phyloP scores from a whole-genome alignment of 2,888 invertebrate species.

The Aphodius sticticus region DNA sequence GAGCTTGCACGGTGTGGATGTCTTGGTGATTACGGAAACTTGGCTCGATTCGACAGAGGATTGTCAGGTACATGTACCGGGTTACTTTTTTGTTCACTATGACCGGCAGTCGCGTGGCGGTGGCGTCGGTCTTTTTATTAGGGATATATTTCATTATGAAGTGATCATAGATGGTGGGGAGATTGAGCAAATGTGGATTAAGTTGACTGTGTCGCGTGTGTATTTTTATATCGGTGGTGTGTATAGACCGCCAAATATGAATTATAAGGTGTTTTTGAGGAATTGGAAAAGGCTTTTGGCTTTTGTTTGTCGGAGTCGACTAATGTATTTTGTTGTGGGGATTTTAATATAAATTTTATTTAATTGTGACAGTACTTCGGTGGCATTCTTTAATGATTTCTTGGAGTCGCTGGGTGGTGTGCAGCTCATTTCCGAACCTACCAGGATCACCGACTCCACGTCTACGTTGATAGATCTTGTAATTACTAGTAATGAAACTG shows the following conservation, averaged over 20 bases:
- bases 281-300: neutral
- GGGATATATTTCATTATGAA: neutral
- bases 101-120: neutral
- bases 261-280: neutral
- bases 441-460: neutral
- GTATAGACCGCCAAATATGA: slow-evolving; percentile 10
- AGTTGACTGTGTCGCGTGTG: neutral
- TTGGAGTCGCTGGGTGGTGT: neutral
- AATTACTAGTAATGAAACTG: neutral
- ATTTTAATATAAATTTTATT: neutral
- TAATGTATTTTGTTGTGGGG: neutral
- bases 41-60: neutral
- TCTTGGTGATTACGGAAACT: neutral
- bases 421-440: neutral
- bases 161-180: neutral
- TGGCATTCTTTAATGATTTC: neutral
- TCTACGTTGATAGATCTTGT: neutral
- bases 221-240: neutral
- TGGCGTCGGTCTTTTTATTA: neutral
- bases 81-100: neutral
- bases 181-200: neutral
- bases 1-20: too few species aligned
- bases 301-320: neutral
- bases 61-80: neutral
- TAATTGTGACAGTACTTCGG: neutral